These are phyloP conservation scores for Ormyrus nitidulus DNA, from an alignment of 2,888 invertebrate genomes.

Conservation along the genomic window DNA sequence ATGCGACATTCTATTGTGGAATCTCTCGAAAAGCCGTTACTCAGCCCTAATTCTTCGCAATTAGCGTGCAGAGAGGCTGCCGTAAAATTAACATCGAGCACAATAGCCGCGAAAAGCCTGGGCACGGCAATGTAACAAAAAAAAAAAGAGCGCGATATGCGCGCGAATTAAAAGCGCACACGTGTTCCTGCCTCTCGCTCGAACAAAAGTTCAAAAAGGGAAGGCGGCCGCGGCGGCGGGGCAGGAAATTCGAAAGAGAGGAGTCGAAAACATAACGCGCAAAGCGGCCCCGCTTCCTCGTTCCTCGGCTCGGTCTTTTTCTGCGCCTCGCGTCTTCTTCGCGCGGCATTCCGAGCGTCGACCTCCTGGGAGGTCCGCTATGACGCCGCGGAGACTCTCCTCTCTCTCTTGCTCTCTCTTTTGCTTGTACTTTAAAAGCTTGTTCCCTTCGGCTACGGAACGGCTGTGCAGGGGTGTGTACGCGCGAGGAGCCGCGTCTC, in stretches of 20 bases:
- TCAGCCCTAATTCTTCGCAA: too few relatives aligned
- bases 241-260: not conserved
- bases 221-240: not conserved
- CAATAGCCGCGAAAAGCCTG: too few relatives aligned
- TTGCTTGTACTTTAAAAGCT: conserved; percentile 13
- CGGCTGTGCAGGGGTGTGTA: not conserved
- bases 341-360: conserved; percentile 62
- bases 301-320: conserved; percentile 46
- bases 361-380: conserved; percentile 57
- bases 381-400: conserved; percentile 1
- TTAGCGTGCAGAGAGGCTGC: too few relatives aligned
- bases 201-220: too few relatives aligned
- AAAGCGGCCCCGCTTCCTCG: conserved; percentile 35
- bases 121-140: too few relatives aligned
- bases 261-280: conserved; percentile 29
- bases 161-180: too few relatives aligned
- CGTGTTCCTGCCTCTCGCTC: too few relatives aligned
- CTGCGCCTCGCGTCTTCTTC: conserved; percentile 47
- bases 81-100: too few relatives aligned
- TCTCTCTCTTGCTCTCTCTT: not conserved
- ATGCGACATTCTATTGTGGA: too few relatives aligned
- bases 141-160: too few relatives aligned
- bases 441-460: not conserved
- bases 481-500: not conserved
- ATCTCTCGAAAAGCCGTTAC: too few relatives aligned